Evolutionary conservation across 2,113 vertebrate genomes (phyloP).

Genomic region (Cinclus cinclus): DNA sequence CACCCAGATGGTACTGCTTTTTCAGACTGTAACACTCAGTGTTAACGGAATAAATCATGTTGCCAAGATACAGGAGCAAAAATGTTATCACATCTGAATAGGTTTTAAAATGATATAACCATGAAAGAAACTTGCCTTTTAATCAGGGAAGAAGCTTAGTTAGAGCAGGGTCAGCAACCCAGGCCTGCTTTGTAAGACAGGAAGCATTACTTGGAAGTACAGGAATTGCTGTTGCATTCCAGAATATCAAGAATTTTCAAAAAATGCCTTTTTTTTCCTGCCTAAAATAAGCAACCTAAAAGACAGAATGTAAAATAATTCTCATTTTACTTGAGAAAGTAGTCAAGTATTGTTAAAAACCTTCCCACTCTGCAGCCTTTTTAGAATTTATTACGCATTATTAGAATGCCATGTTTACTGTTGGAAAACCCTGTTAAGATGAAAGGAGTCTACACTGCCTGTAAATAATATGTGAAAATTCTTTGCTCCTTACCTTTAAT

Average conservation of each 20-base stretch:
- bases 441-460: not conserved
- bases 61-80: conserved; percentile 82
- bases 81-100: conserved; percentile 80
- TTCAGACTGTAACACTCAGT: conserved; percentile 75
- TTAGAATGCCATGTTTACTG: not conserved
- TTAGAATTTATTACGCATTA: not conserved
- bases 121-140: conserved; percentile 70
- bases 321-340: not conserved
- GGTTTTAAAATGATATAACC: conserved; percentile 71
- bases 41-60: conserved; percentile 82
- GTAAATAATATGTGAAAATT: not conserved
- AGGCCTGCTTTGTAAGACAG: conserved; percentile 9
- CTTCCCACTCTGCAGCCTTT: not conserved
- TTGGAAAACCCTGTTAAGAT: not conserved
- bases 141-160: conserved; percentile 56
- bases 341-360: not conserved
- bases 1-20: conserved; percentile 81
- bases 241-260: conserved; percentile 28
- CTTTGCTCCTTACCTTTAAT: not conserved
- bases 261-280: not conserved
- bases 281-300: not conserved
- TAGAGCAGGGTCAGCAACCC: conserved; percentile 41
- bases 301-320: not conserved
- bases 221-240: conserved; percentile 48
- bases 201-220: conserved; percentile 31